Evolutionary conservation across 2,888 invertebrate genomes (phyloP).

Genomic region (Metopia argyrocephala): DNA sequence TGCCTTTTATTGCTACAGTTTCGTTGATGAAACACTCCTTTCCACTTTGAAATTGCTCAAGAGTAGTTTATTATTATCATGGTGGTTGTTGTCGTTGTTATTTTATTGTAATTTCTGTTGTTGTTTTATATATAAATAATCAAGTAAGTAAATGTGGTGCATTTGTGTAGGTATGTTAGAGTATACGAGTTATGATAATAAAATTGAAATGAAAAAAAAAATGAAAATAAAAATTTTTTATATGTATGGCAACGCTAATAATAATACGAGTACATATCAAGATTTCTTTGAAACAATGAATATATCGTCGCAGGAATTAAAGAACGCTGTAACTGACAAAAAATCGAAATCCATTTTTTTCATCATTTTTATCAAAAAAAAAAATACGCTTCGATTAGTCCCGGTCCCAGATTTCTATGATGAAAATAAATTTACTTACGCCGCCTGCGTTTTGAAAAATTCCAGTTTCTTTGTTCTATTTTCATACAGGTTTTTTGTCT

Average conservation of each 20-base stretch:
- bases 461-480: too few species aligned
- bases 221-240: not conserved
- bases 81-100: not conserved
- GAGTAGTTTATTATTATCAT: constrained; percentile 15
- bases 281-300: constrained; percentile 29
- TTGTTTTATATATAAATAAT: not conserved
- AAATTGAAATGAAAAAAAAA: constrained; percentile 27
- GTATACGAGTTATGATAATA: constrained; percentile 44
- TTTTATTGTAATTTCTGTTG: not conserved
- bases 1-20: not conserved
- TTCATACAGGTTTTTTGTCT: too few species aligned
- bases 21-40: constrained; percentile 50
- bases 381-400: too few species aligned
- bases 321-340: constrained; percentile 2
- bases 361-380: not conserved
- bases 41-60: constrained; percentile 43
- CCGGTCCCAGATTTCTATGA: too few species aligned
- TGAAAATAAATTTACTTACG: too few species aligned
- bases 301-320: too few species aligned
- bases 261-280: too few species aligned
- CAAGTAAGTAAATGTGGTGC: constrained; percentile 20
- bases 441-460: too few species aligned
- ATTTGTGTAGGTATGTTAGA: constrained; percentile 7
- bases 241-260: constrained; percentile 21
- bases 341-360: constrained; percentile 12